Evolutionary conservation across 2,888 invertebrate genomes (phyloP), one percentile per base, ranked within the genome.

Genomic region (Linnaemya vulpina): DNA sequence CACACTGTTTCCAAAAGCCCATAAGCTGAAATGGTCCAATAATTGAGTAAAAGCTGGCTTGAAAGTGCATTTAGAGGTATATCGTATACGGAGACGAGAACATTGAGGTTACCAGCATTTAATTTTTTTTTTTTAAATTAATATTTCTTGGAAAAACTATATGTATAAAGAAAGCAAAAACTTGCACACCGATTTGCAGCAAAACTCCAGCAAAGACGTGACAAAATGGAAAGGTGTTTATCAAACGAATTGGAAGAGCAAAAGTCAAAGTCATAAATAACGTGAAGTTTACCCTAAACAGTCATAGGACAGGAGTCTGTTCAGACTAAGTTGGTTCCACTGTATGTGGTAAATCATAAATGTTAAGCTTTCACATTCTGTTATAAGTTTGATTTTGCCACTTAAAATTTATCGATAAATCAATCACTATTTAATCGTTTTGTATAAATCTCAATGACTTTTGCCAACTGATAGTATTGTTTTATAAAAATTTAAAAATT

Each of bases 141-240:
- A 3, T 15, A 15, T 43, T 58, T 38, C 40, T 11, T 22, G 55
- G 49, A 62, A 60, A 49, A 30, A 30, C n/a, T n/a, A n/a, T n/a
- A n/a, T n/a, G n/a, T 30, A 30, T 58, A 67, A 77, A 67, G 35
- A 63, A 71, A 68, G 53, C 83, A 35, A 38, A 62, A 10, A 63
- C 67, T 67, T 17, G 25, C 22, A 60, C 25, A 74, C 38, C 43
- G 8, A 10, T 38, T 60, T 25, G 10, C 43, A 25, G 13, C 46
- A 30, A 46, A 15, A 38, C 4, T 4, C 46, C 35, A 10, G 2
- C 3, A 20, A 51, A 38, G 11, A 49, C 58, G 71, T 76, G 75
- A 78, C 68, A 63, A 74, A 63, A 74, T 73, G 49, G 58, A 84
- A 84, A 84, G 55, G 80, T 83, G 65, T 70, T 65, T 62, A 62